Base-by-base conservation (phyloP, 2,888 invertebrate genomes). In the Ramazzottius varieornatus region DNA sequence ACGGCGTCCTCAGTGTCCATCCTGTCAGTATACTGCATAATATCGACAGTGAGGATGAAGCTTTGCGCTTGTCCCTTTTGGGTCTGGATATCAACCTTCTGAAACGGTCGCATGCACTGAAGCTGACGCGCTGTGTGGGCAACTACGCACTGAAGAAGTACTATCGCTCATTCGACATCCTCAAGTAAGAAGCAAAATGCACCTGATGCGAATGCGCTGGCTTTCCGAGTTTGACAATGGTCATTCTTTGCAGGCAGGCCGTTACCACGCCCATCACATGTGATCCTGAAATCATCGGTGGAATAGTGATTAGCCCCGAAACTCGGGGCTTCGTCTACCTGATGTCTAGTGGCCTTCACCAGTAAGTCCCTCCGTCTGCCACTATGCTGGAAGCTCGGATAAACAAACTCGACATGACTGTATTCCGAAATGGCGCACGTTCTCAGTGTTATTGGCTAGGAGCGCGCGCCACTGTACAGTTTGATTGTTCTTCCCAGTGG, bases 21-120 rank as follows among this genome's bases (percentile, higher is more conserved):
- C 89, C 90, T 74, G 76, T 91, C 65, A 86, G 85, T 1, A 83
- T 85, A 0, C 89, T 90, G 74, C 91, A 91, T 73, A 86, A 88
- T 71, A 78, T 89, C 46, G 79, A 81, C 65, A 90, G 90, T 72
- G 87, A 88, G 72, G 87, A 88, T 72, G 91, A 92, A 76, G 74
- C 88, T 67, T 75, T 86, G 65, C 78, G 91, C 69, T 77, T 91
- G 1, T 81, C 83, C 1, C 84, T 84, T 68, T 77, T 90, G 34
- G 87, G 87, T 0, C 75, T 91, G 4, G 83, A 87, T 71, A 78
- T 82, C 0, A 81, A 84, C 67, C 82, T 82, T 69, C 76, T 88
- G 32, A 80, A 54, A 29, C 54, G 24, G 13, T 4, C n/a, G 29
- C 13, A 29, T 8, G 4, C 54, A 4, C 67, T 54, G 85, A 86